Conservation (phyloP, 2,797 vertebrate genomes). For the Limnodromus scolopaceus region DNA sequence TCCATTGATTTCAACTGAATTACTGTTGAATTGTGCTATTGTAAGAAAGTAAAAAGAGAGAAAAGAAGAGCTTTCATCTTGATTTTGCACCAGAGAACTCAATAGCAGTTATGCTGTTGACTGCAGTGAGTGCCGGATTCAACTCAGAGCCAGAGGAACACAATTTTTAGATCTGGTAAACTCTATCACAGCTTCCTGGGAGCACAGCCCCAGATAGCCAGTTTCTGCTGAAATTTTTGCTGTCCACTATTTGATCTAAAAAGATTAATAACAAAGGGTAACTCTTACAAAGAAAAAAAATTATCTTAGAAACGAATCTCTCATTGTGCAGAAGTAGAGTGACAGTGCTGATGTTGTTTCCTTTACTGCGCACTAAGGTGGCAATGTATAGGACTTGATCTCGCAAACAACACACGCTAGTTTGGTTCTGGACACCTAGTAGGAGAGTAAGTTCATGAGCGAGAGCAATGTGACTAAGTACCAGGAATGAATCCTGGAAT, state of each 20-base stretch:
- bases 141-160: background rate
- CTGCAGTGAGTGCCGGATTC: background rate
- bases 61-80: background rate
- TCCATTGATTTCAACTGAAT: constrained; percentile 11
- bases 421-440: background rate
- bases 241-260: background rate
- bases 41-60: background rate
- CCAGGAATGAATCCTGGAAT: background rate
- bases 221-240: background rate
- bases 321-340: background rate
- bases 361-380: background rate
- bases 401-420: background rate
- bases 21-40: constrained; percentile 13
- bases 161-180: background rate
- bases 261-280: background rate
- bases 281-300: background rate
- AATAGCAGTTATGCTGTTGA: background rate
- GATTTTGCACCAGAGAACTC: background rate
- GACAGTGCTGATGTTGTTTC: background rate
- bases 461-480: background rate
- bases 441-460: background rate
- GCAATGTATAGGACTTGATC: background rate
- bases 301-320: background rate
- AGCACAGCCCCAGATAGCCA: background rate
- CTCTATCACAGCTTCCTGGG: background rate